phyloP scores from a whole-genome alignment of 2,113 vertebrate species.

The Azemiops feae region DNA sequence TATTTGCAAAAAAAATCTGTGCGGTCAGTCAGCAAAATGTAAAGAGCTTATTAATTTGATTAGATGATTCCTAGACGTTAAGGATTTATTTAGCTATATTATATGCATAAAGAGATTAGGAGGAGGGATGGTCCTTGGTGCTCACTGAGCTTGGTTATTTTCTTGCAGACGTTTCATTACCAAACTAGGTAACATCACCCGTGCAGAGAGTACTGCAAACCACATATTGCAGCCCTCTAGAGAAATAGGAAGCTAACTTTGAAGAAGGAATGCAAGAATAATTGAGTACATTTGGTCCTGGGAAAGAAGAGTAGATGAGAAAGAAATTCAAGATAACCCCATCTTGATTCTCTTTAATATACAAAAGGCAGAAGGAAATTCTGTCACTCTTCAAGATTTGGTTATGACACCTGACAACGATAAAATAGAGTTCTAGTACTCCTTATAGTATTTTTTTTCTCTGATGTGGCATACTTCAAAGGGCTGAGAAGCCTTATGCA shows the following conservation, averaged over 20 bases:
- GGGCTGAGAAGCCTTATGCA: not conserved
- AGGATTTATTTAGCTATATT: not conserved
- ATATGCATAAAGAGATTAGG: not conserved
- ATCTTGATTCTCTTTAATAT: not conserved
- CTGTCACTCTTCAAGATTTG: not conserved
- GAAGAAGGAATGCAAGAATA: not conserved
- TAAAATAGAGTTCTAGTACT: not conserved
- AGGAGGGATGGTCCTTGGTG: not conserved
- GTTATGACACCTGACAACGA: not conserved
- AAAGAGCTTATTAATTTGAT: not conserved
- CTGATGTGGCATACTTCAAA: not conserved
- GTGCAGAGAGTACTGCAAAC: not conserved
- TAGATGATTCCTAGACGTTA: not conserved
- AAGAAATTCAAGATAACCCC: not conserved
- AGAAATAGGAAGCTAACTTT: not conserved
- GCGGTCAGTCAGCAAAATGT: not conserved
- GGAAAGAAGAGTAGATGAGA: not conserved
- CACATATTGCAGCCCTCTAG: not conserved
- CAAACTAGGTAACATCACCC: not conserved
- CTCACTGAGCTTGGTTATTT: not conserved
- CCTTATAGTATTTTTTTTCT: not conserved
- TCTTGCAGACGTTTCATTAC: not conserved
- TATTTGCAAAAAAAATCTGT: not conserved
- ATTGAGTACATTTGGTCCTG: not conserved
- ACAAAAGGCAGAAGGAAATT: not conserved